These are phyloP conservation scores for Psittacula derbiana DNA, from an alignment of 2,797 vertebrate genomes.

Conservation along the genomic window DNA sequence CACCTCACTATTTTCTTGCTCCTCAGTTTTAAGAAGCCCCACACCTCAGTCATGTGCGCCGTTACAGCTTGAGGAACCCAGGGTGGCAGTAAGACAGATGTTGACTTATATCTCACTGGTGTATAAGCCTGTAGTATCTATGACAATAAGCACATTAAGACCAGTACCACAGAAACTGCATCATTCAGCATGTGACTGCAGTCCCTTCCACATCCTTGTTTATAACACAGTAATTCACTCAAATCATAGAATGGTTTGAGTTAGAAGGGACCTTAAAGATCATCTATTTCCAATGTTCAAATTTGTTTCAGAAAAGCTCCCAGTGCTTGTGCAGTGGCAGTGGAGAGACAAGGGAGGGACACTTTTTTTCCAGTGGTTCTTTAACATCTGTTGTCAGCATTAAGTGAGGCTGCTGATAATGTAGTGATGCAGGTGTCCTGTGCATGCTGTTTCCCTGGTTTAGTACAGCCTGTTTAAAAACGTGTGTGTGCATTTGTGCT, in stretches of 20 bases:
- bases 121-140: not conserved
- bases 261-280: not conserved
- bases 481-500: accelerated
- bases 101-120: not conserved
- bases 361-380: not conserved
- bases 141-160: not conserved
- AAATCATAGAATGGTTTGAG: not conserved
- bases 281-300: not conserved
- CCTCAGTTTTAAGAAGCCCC: not conserved
- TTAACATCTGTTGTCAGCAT: not conserved
- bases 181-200: not conserved
- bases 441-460: not conserved
- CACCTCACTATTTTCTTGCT: not conserved
- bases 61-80: not conserved
- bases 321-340: not conserved
- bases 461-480: not conserved
- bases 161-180: not conserved
- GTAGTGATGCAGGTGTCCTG: not conserved
- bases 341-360: not conserved
- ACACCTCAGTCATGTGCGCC: accelerated
- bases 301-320: not conserved
- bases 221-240: not conserved
- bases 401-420: not conserved
- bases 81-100: not conserved
- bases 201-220: not conserved